Conservation (phyloP, 2,113 vertebrate genomes). For the crab-eating macaque (Macaca fascicularis) region DNA sequence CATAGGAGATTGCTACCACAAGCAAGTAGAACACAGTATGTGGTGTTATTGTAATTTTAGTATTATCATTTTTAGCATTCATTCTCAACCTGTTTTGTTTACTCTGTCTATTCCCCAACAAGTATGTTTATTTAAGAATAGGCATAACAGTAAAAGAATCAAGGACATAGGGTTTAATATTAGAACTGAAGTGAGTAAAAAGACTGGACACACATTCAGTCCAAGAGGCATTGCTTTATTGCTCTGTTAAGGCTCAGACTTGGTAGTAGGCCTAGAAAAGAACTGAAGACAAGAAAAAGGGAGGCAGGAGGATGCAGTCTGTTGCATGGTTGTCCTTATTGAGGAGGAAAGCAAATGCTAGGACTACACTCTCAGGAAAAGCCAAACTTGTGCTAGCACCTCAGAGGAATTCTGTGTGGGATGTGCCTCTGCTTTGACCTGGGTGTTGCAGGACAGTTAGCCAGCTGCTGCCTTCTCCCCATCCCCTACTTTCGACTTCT, state of each 20-base stretch:
- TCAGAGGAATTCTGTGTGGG: not conserved
- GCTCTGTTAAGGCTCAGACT: not conserved
- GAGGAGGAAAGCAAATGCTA: not conserved
- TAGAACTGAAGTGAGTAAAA: not conserved
- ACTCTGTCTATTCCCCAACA: not conserved
- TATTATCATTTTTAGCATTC: not conserved
- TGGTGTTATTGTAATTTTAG: not conserved
- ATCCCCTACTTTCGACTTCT: not conserved
- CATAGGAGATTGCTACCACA: not conserved
- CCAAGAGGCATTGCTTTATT: not conserved
- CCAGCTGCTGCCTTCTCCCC: not conserved
- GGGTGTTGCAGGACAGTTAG: not conserved
- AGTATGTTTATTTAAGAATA: not conserved
- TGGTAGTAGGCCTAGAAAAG: not conserved
- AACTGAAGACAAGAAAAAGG: not conserved
- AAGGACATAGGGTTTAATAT: not conserved
- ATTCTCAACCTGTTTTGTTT: not conserved
- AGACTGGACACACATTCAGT: not conserved
- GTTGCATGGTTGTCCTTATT: not conserved
- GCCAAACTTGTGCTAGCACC: not conserved
- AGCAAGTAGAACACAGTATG: not conserved
- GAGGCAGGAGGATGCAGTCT: not conserved
- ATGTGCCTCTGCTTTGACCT: not conserved
- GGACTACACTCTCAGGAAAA: not conserved
- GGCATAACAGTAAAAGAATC: not conserved